Evolutionary conservation across 1,140 invertebrate genomes (phyloP).

Genomic region (Chrysopa pallens): DNA sequence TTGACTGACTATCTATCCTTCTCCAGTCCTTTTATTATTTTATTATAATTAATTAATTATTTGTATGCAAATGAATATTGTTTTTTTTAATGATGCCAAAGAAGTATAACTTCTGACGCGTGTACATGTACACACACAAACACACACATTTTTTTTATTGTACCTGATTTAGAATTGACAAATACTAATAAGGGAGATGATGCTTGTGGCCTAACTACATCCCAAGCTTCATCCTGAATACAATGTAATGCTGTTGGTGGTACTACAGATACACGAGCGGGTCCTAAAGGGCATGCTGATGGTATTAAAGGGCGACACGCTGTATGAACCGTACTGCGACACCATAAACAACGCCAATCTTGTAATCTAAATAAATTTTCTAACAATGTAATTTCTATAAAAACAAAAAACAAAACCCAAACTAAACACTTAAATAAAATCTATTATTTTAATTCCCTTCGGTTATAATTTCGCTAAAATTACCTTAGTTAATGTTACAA

Average conservation of each 20-base stretch:
- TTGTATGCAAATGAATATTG: not conserved
- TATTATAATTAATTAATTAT: not conserved
- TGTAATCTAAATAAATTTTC: slow-evolving; percentile 46
- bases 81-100: not conserved
- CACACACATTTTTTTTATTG: too few relatives aligned
- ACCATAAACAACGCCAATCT: slow-evolving; percentile 94
- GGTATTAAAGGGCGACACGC: slow-evolving; percentile 60
- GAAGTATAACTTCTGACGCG: too few relatives aligned
- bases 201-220: slow-evolving; percentile 58
- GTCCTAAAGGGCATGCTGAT: slow-evolving; percentile 65
- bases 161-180: slow-evolving; percentile 85
- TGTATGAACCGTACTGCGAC: slow-evolving; percentile 78
- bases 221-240: slow-evolving; percentile 80
- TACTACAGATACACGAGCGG: slow-evolving; percentile 76
- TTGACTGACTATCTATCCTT: too few relatives aligned
- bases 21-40: not conserved
- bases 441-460: too few relatives aligned
- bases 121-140: too few relatives aligned
- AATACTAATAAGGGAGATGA: slow-evolving; percentile 76
- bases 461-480: too few relatives aligned
- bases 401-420: too few relatives aligned
- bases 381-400: too few relatives aligned
- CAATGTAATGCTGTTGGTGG: slow-evolving; percentile 83
- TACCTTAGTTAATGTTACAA: too few relatives aligned
- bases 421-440: too few relatives aligned